These are phyloP conservation scores for Chalcosyrphus nemorum DNA, from an alignment of 2,888 invertebrate species.

Conservation along the genomic window DNA sequence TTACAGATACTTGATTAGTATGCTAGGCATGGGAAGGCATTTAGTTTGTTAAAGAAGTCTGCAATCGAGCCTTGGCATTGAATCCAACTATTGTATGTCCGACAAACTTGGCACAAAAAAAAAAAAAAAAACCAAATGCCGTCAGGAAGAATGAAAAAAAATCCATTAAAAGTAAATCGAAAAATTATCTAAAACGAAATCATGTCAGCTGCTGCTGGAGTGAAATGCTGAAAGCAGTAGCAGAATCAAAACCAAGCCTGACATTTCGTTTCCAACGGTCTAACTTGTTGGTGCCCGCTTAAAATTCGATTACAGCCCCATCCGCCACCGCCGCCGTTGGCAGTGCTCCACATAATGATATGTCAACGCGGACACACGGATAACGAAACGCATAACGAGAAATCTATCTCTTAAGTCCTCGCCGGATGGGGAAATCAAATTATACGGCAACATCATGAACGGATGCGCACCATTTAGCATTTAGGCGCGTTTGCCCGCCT, in stretches of 20 bases:
- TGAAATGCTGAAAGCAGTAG: neutral
- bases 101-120: slow-evolving; percentile 4
- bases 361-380: slow-evolving; percentile 68
- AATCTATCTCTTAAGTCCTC: slow-evolving; percentile 46
- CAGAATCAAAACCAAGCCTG: slow-evolving; percentile 16
- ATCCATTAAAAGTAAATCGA: slow-evolving; percentile 63
- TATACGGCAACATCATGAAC: slow-evolving; percentile 63
- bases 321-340: slow-evolving; percentile 22
- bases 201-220: slow-evolving; percentile 10
- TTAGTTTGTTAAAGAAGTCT: slow-evolving; percentile 31
- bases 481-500: slow-evolving; percentile 17
- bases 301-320: slow-evolving; percentile 65
- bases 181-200: slow-evolving; percentile 69
- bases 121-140: no score
- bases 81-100: slow-evolving; percentile 10
- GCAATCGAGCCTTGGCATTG: slow-evolving; percentile 14
- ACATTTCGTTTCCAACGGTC: slow-evolving; percentile 6
- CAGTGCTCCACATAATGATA: slow-evolving; percentile 55
- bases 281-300: slow-evolving; percentile 62
- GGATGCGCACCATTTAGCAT: slow-evolving; percentile 68
- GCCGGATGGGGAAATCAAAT: slow-evolving; percentile 51
- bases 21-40: slow-evolving; percentile 53
- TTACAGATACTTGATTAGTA: slow-evolving; percentile 58
- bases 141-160: neutral
- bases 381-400: slow-evolving; percentile 62